Percentiles rank a stretch among this genome's conserved stretches.
phyloP scores from a whole-genome alignment of 2,113 vertebrate genomes.

The Marmota flaviventris region DNA sequence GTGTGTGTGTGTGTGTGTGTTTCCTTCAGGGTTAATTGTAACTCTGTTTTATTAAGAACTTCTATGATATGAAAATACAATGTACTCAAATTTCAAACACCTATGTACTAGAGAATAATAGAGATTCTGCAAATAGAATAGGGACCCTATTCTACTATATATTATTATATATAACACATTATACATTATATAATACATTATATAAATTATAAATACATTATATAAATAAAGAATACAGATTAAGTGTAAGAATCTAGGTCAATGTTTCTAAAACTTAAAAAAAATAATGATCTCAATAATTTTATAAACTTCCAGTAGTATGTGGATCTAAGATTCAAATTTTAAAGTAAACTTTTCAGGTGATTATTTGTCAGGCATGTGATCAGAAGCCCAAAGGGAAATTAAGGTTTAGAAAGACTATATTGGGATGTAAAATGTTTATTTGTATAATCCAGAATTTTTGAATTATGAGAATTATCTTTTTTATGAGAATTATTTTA shows the following conservation, averaged over 20 bases:
- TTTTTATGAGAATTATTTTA: not conserved
- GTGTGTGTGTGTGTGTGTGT: rapidly evolving
- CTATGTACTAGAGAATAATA: not conserved
- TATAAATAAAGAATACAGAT: no score
- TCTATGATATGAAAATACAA: not conserved
- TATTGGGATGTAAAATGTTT: not conserved
- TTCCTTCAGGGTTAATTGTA: not conserved
- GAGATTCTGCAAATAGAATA: no score
- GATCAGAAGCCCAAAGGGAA: not conserved
- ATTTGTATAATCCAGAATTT: not conserved
- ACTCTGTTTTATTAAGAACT: not conserved
- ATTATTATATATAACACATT: no score
- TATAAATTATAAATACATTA: no score
- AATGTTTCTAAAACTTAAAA: not conserved
- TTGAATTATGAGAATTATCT: not conserved
- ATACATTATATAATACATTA: no score
- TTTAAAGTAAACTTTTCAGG: not conserved
- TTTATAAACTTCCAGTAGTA: not conserved
- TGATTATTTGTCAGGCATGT: not conserved
- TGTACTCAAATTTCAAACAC: not conserved
- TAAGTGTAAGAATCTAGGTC: not conserved
- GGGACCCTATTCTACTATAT: no score
- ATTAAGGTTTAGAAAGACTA: not conserved
- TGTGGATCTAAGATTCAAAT: not conserved
- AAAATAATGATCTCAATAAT: not conserved